Base-by-base conservation (phyloP, 1,140 invertebrate genomes). In the Periplaneta americana region DNA sequence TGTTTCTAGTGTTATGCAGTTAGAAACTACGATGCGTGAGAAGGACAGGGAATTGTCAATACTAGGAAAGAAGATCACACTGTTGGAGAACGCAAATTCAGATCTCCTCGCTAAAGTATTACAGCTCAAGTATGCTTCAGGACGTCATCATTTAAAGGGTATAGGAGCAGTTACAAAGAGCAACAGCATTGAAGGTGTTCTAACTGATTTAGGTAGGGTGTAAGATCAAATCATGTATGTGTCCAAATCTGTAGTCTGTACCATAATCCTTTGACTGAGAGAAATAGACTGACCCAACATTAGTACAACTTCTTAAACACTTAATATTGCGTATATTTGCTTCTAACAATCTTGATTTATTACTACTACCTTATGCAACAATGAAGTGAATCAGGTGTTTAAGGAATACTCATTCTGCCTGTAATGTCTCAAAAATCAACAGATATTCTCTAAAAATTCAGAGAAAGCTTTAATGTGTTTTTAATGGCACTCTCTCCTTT, bases 21-120 rank as follows among this genome's bases (percentile, higher is more conserved):
- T 85, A 33, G 86, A 86, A 83, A 82, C 80, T 34, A 80, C 83
- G n/a, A 82, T 85, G 75, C 81, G 85, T 80, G 86, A 86, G 79
- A 86, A 86, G 79, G 82, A 84, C n/a, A 79, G 85, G 75, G 86
- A 87, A 57, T 33, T 87, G 18, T 79, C 83, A n/a, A 82, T 87
- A 28, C 79, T 87, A 37, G 84, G 85, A 66, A 85, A 85, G 80
- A 87, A 87, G 78, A 84, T 86, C 11, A 82, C 82, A 32, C 82
- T 87, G 75, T 82, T 87, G 48, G 86, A 87, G 81, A 84, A 83
- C 79, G 84, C 86, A 17, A 87, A 87, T 81, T 84, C 86, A 32
- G 86, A 87, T 81, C 83, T 87, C 10, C 79, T 87, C 5, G 84
- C 85, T 34, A 84, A 85, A 80, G 83, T 87, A 74, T 77, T 87